These are phyloP conservation scores for Lochmaea crataegi DNA, from an alignment of 2,888 invertebrate genomes.

Conservation along the genomic window DNA sequence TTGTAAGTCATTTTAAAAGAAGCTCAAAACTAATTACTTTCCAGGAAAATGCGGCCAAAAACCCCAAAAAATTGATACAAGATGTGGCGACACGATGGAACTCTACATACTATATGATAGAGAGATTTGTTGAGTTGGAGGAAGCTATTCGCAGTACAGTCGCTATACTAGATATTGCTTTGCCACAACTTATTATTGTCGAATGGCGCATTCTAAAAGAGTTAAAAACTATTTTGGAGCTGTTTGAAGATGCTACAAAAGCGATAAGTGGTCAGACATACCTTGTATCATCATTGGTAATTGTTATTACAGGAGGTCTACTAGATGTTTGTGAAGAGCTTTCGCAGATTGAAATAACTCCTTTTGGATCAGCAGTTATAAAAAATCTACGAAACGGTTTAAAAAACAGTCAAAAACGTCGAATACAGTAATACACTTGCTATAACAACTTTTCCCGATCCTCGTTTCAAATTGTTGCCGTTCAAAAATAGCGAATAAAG, in stretches of 20 bases:
- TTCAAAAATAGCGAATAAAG: slow-evolving; percentile 20
- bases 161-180: slow-evolving; percentile 40
- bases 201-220: slow-evolving; percentile 44
- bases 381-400: slow-evolving; percentile 38
- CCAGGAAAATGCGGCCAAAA: slow-evolving; percentile 26
- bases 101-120: slow-evolving; percentile 44
- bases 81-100: slow-evolving; percentile 48
- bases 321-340: slow-evolving; percentile 41
- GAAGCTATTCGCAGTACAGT: slow-evolving; percentile 45
- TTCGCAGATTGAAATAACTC: slow-evolving; percentile 11
- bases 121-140: slow-evolving; percentile 38
- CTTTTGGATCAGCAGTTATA: slow-evolving; percentile 22
- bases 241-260: slow-evolving; percentile 50
- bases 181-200: slow-evolving; percentile 39
- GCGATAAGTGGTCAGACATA: slow-evolving; percentile 49
- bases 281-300: slow-evolving; percentile 44
- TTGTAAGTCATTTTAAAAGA: slow-evolving; percentile 39
- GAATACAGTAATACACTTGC: slow-evolving; percentile 35
- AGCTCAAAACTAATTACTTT: slow-evolving; percentile 31
- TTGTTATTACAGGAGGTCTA: slow-evolving; percentile 39
- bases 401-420: slow-evolving; percentile 31
- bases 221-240: slow-evolving; percentile 44
- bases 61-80: slow-evolving; percentile 43
- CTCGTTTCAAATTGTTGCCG: slow-evolving; percentile 37
- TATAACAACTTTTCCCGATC: slow-evolving; percentile 39